phyloP scores from a whole-genome alignment of 2,888 invertebrate genomes.

The Molanna angustata region DNA sequence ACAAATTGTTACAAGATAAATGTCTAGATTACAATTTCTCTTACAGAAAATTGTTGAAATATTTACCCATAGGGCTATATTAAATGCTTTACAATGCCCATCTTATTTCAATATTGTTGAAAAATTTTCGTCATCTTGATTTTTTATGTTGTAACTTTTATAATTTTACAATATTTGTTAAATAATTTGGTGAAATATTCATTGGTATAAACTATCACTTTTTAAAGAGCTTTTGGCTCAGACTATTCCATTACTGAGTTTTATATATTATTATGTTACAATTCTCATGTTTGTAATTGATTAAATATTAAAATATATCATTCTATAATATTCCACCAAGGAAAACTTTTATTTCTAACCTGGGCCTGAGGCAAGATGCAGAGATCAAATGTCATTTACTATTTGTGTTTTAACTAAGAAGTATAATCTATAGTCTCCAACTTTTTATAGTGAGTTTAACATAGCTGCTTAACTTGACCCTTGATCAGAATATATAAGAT shows the following conservation, averaged over 20 bases:
- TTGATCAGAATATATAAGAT: too few species aligned
- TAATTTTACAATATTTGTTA: slow-evolving; percentile 27
- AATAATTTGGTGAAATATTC: slow-evolving; percentile 19
- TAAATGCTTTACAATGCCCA: slow-evolving; percentile 18
- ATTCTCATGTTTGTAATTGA: slow-evolving; percentile 49
- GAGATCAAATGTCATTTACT: too few species aligned
- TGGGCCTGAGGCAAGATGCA: too few species aligned
- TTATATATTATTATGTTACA: slow-evolving; percentile 24
- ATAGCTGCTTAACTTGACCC: too few species aligned
- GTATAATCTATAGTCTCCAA: too few species aligned
- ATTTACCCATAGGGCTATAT: slow-evolving; percentile 22
- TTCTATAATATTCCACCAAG: slow-evolving; percentile 41
- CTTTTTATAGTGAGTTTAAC: too few species aligned
- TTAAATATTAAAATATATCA: slow-evolving; percentile 54
- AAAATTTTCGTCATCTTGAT: slow-evolving; percentile 20
- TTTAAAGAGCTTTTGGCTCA: slow-evolving; percentile 15
- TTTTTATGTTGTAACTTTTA: slow-evolving; percentile 24
- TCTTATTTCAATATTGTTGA: slow-evolving; percentile 11
- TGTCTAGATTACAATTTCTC: slow-evolving; percentile 28
- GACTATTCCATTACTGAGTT: slow-evolving; percentile 22
- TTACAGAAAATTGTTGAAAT: slow-evolving; percentile 24
- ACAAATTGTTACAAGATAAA: slow-evolving; percentile 21
- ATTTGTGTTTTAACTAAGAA: too few species aligned
- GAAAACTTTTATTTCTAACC: slow-evolving; percentile 37
- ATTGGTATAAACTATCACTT: slow-evolving; percentile 19